Conservation (phyloP, 2,797 vertebrate genomes). For the Onychomys arenicola region DNA sequence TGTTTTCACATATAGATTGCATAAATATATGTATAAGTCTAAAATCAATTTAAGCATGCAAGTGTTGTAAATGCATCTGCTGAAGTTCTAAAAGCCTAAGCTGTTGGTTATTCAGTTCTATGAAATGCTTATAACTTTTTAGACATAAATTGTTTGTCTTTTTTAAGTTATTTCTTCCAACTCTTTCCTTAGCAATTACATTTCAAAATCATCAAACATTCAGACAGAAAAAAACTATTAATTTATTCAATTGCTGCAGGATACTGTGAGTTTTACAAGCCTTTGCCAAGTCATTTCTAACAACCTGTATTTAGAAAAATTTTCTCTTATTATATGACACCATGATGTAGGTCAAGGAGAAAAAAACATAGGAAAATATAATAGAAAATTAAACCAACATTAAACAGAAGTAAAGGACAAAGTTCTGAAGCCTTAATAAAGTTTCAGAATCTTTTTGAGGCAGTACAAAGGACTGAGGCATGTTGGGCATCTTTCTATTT, state of each 20-base stretch:
- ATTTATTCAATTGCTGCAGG: constrained; percentile 69
- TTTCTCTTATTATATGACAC: constrained; percentile 11
- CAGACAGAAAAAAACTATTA: background rate
- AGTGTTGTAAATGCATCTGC: constrained; percentile 4
- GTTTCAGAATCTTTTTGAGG: constrained; percentile 38
- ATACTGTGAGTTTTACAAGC: constrained; percentile 48
- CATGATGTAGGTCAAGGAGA: constrained; percentile 69
- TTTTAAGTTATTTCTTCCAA: constrained; percentile 54
- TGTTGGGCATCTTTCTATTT: constrained; percentile 68
- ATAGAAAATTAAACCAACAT: constrained; percentile 44
- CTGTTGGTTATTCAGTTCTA: background rate
- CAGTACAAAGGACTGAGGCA: constrained; percentile 6
- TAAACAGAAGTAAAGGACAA: constrained; percentile 57
- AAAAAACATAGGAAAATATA: constrained; percentile 55
- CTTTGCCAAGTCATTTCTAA: constrained; percentile 71
- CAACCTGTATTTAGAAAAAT: constrained; percentile 67
- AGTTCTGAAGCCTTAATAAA: constrained; percentile 56
- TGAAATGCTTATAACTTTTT: constrained; percentile 8
- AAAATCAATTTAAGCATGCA: background rate
- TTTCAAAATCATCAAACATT: constrained; percentile 64
- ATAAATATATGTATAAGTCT: background rate
- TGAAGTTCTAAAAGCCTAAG: constrained; percentile 34
- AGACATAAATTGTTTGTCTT: background rate
- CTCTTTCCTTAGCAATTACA: constrained; percentile 49
- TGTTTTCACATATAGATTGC: background rate